phyloP scores from a whole-genome alignment of 1,140 invertebrate genomes.

The Tribolium madens region DNA sequence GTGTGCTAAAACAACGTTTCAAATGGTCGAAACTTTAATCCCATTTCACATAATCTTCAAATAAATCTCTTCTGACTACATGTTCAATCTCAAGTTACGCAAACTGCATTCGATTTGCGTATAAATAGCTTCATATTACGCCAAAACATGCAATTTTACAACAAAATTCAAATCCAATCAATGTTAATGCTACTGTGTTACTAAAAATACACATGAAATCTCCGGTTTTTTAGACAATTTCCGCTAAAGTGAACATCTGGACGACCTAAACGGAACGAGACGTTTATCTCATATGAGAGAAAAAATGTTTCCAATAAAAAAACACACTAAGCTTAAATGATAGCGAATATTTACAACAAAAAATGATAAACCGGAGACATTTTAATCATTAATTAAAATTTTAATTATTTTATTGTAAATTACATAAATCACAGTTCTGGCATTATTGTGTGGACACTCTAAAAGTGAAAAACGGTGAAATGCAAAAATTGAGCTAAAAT shows the following conservation, averaged over 20 bases:
- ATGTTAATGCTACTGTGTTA: background rate
- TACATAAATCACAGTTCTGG: no score
- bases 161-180: background rate
- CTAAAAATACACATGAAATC: background rate
- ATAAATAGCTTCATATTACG: background rate
- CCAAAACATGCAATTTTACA: background rate
- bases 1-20: background rate
- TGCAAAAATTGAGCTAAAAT: no score
- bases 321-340: background rate
- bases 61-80: background rate
- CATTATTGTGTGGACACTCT: no score
- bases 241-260: background rate
- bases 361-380: no score
- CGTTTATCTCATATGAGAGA: background rate
- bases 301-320: slow-evolving; percentile 4
- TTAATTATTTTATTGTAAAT: no score
- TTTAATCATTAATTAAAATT: no score
- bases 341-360: no score
- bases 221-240: background rate
- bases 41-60: background rate
- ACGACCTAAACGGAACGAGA: background rate
- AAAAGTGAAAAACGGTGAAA: no score
- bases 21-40: background rate
- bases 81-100: background rate
- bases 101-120: background rate